These are phyloP conservation scores for Mobula hypostoma DNA, from an alignment of 2,113 vertebrate genomes.

Conservation along the genomic window DNA sequence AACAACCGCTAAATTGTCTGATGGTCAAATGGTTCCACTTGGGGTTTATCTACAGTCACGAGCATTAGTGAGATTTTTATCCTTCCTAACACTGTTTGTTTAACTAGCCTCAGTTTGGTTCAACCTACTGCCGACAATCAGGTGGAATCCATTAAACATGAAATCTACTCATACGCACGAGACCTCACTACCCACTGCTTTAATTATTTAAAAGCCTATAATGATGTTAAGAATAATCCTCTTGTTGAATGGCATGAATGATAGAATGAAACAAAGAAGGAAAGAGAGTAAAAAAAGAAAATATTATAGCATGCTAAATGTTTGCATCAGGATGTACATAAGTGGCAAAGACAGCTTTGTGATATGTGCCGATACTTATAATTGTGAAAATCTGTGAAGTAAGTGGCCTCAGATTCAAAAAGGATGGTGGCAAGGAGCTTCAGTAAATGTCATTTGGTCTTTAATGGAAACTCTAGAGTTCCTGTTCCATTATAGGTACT, in stretches of 20 bases:
- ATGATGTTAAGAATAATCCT: neutral
- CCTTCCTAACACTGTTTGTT: constrained; percentile 41
- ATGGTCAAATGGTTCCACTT: constrained; percentile 53
- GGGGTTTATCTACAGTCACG: constrained; percentile 47
- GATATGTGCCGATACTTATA: neutral
- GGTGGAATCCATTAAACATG: neutral
- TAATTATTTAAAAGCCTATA: neutral
- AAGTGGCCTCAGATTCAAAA: neutral
- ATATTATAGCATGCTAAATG: neutral
- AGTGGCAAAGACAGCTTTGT: neutral
- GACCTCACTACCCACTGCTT: neutral
- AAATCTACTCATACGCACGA: neutral
- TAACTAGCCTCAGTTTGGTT: constrained; percentile 48
- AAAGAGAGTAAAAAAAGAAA: neutral
- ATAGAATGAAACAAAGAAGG: neutral
- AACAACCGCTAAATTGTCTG: neutral
- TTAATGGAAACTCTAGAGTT: neutral
- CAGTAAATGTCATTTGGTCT: neutral
- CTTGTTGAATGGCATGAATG: neutral
- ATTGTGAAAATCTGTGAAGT: neutral
- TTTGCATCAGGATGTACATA: neutral
- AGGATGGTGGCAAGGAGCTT: neutral
- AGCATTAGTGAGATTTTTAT: constrained; percentile 45
- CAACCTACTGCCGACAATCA: neutral
- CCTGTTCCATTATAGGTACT: too few relatives aligned